phyloP scores from a whole-genome alignment of 2,113 vertebrate species.

The Corythoichthys intestinalis region DNA sequence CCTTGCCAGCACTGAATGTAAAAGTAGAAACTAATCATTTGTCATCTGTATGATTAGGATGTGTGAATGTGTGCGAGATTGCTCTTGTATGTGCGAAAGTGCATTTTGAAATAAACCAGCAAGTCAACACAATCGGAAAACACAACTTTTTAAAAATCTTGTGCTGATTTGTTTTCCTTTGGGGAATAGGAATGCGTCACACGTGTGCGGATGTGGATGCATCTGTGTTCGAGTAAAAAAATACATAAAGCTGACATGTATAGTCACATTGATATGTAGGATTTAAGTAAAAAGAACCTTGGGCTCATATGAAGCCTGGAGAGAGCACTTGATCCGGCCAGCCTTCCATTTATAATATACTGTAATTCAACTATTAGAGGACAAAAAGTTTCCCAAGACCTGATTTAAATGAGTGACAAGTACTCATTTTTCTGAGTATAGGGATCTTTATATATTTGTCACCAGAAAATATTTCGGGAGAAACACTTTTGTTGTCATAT shows the following conservation, averaged over 20 bases:
- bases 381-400: not conserved
- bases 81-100: not conserved
- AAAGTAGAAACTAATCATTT: conserved; percentile 25
- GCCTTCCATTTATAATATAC: not conserved
- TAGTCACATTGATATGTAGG: conserved; percentile 36
- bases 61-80: not conserved
- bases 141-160: not conserved
- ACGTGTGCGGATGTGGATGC: conserved; percentile 38
- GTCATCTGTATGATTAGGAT: conserved; percentile 17
- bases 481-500: conserved; percentile 18
- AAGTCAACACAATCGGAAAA: conserved; percentile 30
- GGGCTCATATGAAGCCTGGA: not conserved
- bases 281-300: conserved; percentile 5
- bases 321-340: not conserved
- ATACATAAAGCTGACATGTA: conserved; percentile 28
- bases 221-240: too few relatives aligned
- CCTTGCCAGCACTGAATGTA: conserved; percentile 58
- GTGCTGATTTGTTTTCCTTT: not conserved
- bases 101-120: conserved; percentile 48
- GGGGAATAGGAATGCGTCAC: not conserved
- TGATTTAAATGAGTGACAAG: not conserved
- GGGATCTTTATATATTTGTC: conserved; percentile 2
- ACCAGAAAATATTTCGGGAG: not conserved
- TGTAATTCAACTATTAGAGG: not conserved
- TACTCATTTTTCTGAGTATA: not conserved